A percentile compares a stretch with the other conserved stretches of the same genome.
These are phyloP conservation scores for Oedothorax gibbosus DNA, from an alignment of 1,140 invertebrate genomes.

Conservation along the genomic window DNA sequence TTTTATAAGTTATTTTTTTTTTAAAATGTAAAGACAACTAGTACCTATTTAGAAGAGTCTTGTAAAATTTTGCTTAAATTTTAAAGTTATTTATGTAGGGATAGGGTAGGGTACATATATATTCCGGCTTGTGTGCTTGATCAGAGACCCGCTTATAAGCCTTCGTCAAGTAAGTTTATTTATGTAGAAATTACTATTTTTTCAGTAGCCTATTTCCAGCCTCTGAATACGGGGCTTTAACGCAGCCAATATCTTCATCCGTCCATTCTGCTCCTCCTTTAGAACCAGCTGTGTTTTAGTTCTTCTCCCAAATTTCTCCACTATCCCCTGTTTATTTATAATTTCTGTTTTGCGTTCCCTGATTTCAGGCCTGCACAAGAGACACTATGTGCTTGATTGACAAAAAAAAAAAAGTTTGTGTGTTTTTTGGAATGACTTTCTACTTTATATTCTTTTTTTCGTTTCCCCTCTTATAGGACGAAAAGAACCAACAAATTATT, in stretches of 20 bases:
- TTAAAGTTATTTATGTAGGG: no score
- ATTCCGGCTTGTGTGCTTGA: no score
- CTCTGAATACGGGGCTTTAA: not conserved
- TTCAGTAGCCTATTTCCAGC: no score
- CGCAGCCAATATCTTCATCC: not conserved
- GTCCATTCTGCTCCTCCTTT: constrained; percentile 24
- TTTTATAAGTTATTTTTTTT: no score
- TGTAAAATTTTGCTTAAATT: no score
- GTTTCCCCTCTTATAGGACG: constrained; percentile 78
- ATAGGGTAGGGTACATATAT: no score
- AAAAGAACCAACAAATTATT: constrained; percentile 92
- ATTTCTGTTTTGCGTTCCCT: constrained; percentile 52
- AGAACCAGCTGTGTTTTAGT: constrained; percentile 59
- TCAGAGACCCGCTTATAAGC: no score
- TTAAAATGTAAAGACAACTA: no score
- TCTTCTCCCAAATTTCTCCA: constrained; percentile 50
- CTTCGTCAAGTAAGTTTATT: no score
- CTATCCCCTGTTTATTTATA: constrained; percentile 60
- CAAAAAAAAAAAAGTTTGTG: constrained; percentile 55
- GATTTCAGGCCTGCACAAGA: constrained; percentile 60
- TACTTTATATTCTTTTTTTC: constrained; percentile 66
- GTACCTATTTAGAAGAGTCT: no score
- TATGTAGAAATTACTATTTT: no score
- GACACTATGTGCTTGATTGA: constrained; percentile 58
- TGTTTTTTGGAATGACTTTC: constrained; percentile 60